These are phyloP conservation scores for Drosophila atroscutellata DNA, from an alignment of 2,888 invertebrate genomes.

Conservation along the genomic window DNA sequence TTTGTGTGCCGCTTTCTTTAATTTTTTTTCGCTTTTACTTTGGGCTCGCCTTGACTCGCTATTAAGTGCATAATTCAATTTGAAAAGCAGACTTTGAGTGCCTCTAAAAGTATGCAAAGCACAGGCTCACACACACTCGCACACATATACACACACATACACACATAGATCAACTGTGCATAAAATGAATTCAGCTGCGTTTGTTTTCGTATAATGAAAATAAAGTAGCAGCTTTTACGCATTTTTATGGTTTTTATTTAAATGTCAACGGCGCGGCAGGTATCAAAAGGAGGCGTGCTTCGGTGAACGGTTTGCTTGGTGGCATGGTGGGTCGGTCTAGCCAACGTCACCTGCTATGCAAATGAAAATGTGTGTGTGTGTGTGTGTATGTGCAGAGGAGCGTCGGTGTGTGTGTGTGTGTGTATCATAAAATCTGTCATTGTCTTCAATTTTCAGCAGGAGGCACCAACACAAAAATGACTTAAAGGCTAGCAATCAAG, in stretches of 20 bases:
- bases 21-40: not conserved
- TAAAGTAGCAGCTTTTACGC: conserved; percentile 78
- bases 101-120: conserved; percentile 73
- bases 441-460: conserved; percentile 67
- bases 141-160: not conserved
- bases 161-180: conserved; percentile 58
- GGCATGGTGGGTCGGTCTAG: conserved; percentile 10
- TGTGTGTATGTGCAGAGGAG: conserved; percentile 1
- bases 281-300: conserved; percentile 1
- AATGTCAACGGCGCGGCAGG: conserved; percentile 58
- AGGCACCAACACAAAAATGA: conserved; percentile 30
- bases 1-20: not conserved
- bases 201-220: conserved; percentile 65
- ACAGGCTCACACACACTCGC: conserved; percentile 21
- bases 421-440: conserved; percentile 71
- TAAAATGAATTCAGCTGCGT: conserved; percentile 39
- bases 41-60: conserved; percentile 11
- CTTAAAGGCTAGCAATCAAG: conserved; percentile 54
- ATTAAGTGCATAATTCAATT: conserved; percentile 79
- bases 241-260: conserved; percentile 74
- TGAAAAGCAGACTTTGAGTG: conserved; percentile 62
- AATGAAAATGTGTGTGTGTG: conserved; percentile 46
- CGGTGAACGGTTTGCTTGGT: not conserved
- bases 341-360: conserved; percentile 63
- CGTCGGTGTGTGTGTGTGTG: not conserved